Conservation (phyloP, 2,888 invertebrate genomes). For the Pammene fasciana region DNA sequence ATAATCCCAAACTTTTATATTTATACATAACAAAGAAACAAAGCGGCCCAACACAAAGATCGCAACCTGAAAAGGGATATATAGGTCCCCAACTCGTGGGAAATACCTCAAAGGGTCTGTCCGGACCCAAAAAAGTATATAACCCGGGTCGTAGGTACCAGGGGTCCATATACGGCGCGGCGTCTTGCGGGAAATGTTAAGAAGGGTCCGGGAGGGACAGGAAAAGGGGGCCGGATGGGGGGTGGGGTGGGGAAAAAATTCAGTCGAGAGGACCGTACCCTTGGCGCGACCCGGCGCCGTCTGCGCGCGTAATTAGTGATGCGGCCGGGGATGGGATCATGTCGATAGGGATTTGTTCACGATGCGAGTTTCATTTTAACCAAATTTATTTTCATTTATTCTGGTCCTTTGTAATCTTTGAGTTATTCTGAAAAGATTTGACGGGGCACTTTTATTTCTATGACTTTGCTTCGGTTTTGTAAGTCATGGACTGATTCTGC, state of each 20-base stretch:
- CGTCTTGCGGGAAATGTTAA: constrained; percentile 82
- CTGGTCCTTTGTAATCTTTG: too few species aligned
- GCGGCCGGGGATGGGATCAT: constrained; percentile 65
- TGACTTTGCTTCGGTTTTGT: too few species aligned
- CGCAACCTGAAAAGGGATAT: constrained; percentile 70
- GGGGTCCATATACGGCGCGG: constrained; percentile 73
- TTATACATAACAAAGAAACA: constrained; percentile 65
- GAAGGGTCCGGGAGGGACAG: constrained; percentile 78
- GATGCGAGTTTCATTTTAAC: constrained; percentile 14
- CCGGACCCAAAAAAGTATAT: constrained; percentile 82
- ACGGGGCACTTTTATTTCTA: too few species aligned
- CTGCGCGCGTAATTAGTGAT: constrained; percentile 81
- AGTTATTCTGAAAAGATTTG: too few species aligned
- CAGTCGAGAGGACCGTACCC: constrained; percentile 77
- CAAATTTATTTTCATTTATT: neutral
- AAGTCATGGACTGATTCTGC: too few species aligned
- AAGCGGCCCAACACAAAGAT: constrained; percentile 70
- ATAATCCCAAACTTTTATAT: constrained; percentile 67
- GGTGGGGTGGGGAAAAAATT: constrained; percentile 74
- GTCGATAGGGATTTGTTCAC: constrained; percentile 57
- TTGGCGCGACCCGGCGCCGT: constrained; percentile 79
- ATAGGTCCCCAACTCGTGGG: constrained; percentile 75
- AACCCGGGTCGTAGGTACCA: constrained; percentile 73
- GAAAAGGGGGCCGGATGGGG: constrained; percentile 70
- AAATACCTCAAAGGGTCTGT: constrained; percentile 74